A percentile compares a stretch with the other conserved stretches of the same genome.
phyloP scores from a whole-genome alignment of 2,888 invertebrate species.

The Oligia latruncula region DNA sequence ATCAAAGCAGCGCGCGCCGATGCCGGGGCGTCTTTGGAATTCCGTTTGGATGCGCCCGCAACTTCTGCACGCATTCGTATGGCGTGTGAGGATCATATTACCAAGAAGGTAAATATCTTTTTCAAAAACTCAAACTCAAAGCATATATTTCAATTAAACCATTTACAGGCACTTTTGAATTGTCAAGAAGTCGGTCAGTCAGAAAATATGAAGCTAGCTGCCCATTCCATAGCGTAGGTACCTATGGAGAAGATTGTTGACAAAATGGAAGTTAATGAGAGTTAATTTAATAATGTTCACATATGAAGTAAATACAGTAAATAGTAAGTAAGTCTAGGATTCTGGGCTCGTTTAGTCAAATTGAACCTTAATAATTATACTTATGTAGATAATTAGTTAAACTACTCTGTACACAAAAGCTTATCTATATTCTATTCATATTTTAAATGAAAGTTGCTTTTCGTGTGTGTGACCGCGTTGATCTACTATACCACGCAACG shows the following conservation, averaged over 20 bases:
- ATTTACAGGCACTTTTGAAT: no score
- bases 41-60: constrained; percentile 95
- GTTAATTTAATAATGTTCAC: background rate
- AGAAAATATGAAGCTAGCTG: no score
- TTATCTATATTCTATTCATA: background rate
- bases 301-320: background rate
- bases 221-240: no score
- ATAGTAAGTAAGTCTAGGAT: background rate
- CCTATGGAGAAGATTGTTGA: no score
- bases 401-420: background rate
- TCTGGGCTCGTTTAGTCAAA: background rate
- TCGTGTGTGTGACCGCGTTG: background rate
- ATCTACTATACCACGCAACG: background rate
- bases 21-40: constrained; percentile 90
- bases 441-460: background rate
- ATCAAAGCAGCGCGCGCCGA: constrained; percentile 94
- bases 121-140: background rate
- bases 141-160: no score
- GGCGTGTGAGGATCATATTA: constrained; percentile 96
- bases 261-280: background rate
- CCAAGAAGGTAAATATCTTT: constrained; percentile 91
- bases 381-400: background rate
- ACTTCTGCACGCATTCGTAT: constrained; percentile 97
- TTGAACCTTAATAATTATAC: background rate
- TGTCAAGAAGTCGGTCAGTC: no score